Evolutionary conservation across 2,797 vertebrate genomes (phyloP).

Genomic region (Sebastes aleutianus): DNA sequence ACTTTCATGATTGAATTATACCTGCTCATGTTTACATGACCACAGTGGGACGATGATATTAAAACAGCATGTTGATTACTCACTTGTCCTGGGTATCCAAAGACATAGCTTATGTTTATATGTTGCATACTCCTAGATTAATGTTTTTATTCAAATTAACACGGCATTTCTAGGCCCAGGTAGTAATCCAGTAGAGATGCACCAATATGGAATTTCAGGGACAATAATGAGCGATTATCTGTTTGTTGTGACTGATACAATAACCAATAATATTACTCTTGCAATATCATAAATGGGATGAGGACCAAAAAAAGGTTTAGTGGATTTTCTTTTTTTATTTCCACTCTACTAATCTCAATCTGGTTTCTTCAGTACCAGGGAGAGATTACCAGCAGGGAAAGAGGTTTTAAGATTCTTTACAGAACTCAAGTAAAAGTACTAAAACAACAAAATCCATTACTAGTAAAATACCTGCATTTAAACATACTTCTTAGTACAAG

Average conservation of each 20-base stretch:
- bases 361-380: background rate
- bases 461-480: background rate
- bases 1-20: slow-evolving; percentile 37
- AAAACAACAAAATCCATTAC: background rate
- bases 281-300: background rate
- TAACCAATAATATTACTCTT: background rate
- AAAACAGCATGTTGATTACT: background rate
- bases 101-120: background rate
- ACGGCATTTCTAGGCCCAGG: background rate
- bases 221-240: background rate
- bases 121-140: background rate
- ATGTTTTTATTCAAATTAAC: background rate
- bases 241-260: background rate
- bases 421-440: background rate
- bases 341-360: background rate
- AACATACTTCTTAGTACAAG: background rate
- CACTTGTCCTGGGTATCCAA: background rate
- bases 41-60: background rate
- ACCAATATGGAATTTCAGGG: background rate
- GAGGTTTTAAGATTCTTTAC: background rate
- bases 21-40: background rate
- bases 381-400: background rate
- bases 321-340: background rate
- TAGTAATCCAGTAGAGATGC: background rate
- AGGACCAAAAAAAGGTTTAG: background rate